Percentiles rank a stretch among this genome's conserved stretches.
Evolutionary conservation across 2,797 vertebrate species (phyloP).

Genomic region (Geotrypetes seraphini): DNA sequence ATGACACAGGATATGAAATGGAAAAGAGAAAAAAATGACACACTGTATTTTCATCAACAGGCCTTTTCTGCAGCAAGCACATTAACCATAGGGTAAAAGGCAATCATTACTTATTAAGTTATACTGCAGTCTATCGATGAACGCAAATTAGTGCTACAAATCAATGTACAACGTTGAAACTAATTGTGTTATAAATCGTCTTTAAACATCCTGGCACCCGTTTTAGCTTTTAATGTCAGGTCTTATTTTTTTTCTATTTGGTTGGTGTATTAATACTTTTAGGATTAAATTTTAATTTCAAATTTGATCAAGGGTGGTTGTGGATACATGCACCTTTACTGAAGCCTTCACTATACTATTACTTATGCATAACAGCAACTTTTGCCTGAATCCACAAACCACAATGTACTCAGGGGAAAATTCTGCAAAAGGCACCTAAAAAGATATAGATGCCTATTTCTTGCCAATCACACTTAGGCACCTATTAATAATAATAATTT

Average conservation of each 20-base stretch:
- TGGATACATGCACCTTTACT: not conserved
- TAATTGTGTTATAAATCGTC: not conserved
- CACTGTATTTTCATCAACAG: not conserved
- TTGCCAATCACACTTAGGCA: no score
- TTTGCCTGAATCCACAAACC: not conserved
- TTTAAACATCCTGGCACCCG: not conserved
- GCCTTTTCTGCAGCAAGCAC: not conserved
- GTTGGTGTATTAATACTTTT: not conserved
- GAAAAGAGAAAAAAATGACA: not conserved
- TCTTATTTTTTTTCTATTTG: not conserved
- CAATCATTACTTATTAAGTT: not conserved
- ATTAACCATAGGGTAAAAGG: not conserved
- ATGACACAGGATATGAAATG: no score
- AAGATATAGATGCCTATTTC: no score
- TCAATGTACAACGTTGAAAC: not conserved
- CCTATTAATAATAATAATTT: no score
- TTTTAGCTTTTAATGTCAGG: not conserved
- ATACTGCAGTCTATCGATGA: not conserved
- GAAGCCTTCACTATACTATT: not conserved
- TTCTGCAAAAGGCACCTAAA: no score
- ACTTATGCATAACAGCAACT: not conserved
- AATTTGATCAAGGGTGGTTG: not conserved
- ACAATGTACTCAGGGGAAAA: conserved; percentile 1
- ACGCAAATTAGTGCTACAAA: not conserved
- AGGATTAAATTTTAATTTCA: not conserved